Percentiles rank a stretch among this genome's conserved stretches.
Conservation (phyloP, 2,113 vertebrate species). For the Malurus elegans region DNA sequence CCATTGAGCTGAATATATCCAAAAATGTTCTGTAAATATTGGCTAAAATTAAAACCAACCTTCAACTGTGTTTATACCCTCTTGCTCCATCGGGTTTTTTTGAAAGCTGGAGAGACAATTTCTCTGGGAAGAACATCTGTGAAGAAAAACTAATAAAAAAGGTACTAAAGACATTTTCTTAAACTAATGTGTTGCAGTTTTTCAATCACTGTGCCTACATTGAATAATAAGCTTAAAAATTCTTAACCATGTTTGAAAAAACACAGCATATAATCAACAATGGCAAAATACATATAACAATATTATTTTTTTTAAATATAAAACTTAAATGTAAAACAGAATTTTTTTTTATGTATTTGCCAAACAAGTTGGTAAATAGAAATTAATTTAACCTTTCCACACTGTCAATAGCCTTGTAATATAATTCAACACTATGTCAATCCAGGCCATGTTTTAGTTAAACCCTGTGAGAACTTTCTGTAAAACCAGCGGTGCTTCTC, state of each 20-base stretch:
- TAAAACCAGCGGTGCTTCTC: neutral
- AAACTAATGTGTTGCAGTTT: neutral
- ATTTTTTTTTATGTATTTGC: neutral
- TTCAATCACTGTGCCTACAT: neutral
- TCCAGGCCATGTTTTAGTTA: neutral
- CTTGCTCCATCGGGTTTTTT: neutral
- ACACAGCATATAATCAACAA: accelerated
- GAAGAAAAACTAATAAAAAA: neutral
- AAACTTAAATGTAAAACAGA: neutral
- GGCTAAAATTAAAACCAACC: neutral
- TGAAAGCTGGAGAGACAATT: neutral
- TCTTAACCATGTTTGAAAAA: neutral
- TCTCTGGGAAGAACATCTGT: neutral
- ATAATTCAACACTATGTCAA: neutral
- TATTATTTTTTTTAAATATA: neutral
- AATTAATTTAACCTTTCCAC: neutral
- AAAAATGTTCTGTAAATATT: neutral
- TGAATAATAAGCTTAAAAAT: neutral
- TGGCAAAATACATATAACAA: neutral
- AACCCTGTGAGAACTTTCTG: neutral
- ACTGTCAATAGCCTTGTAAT: neutral
- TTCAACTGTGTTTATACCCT: neutral
- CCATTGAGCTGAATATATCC: neutral
- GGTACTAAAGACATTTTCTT: neutral
- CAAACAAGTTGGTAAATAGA: neutral